A percentile compares a stretch with the other conserved stretches of the same genome.
phyloP scores from a whole-genome alignment of 53 echinoderm and acorn worm genomes.

The Apostichopus leukothele region DNA sequence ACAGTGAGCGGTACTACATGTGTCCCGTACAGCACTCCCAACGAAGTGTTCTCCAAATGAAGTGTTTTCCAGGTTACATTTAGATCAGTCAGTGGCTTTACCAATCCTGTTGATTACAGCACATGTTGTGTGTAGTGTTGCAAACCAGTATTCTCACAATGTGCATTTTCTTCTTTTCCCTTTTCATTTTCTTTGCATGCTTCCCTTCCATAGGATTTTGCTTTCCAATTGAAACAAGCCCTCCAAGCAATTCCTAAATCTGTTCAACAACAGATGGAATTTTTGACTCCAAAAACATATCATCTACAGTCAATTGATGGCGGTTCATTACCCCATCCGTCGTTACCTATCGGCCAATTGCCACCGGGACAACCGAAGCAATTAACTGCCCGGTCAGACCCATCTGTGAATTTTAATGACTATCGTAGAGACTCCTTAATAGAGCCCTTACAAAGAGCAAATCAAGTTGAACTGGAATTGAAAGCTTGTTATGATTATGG shows the following conservation, averaged over 20 bases:
- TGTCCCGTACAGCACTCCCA: no score
- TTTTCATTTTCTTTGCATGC: constrained; percentile 4
- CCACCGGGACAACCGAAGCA: background rate
- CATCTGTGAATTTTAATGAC: background rate
- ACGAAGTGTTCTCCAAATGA: no score
- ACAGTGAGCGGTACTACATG: no score
- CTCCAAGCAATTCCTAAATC: constrained; percentile 37
- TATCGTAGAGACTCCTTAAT: background rate
- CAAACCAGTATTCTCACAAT: background rate
- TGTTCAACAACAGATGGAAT: background rate
- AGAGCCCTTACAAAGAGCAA: background rate
- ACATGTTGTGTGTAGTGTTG: background rate
- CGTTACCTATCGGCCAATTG: background rate
- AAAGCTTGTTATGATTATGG: constrained; percentile 23
- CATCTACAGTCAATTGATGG: background rate
- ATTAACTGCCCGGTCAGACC: background rate
- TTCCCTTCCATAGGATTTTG: constrained; percentile 23
- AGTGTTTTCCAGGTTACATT: no score
- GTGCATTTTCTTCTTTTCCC: constrained; percentile 11
- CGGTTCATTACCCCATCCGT: background rate
- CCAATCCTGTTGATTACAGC: background rate
- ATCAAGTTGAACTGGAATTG: constrained; percentile 21
- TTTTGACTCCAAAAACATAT: constrained; percentile 20
- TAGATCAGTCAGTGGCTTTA: no score
- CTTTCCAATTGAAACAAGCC: constrained; percentile 24